Evolutionary conservation across 2,888 invertebrate genomes (phyloP).

Genomic region (Pinctada fucata): DNA sequence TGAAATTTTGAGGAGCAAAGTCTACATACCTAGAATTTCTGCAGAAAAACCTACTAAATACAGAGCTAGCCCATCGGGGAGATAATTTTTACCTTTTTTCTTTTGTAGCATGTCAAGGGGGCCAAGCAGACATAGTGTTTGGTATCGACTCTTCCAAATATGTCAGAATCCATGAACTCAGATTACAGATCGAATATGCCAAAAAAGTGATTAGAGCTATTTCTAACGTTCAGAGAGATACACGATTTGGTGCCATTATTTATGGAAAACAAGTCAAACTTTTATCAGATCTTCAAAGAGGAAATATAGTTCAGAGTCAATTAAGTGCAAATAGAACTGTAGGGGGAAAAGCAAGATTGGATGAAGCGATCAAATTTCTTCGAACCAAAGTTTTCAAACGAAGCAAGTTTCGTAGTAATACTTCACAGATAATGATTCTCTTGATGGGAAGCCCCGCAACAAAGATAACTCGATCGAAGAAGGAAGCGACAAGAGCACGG

Average conservation of each 20-base stretch:
- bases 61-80: too few relatives aligned
- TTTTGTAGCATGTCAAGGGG: slow-evolving; percentile 10
- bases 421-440: slow-evolving; percentile 64
- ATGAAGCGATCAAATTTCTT: slow-evolving; percentile 57
- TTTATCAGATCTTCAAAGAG: slow-evolving; percentile 50
- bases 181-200: slow-evolving; percentile 67
- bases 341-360: slow-evolving; percentile 53
- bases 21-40: too few relatives aligned
- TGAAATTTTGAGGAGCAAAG: too few relatives aligned
- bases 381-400: slow-evolving; percentile 63
- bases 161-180: slow-evolving; percentile 61
- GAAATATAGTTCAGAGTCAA: slow-evolving; percentile 28
- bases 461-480: slow-evolving; percentile 54
- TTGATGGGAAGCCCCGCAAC: slow-evolving; percentile 62
- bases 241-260: slow-evolving; percentile 63
- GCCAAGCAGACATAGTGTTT: slow-evolving; percentile 55
- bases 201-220: slow-evolving; percentile 58
- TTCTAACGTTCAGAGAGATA: slow-evolving; percentile 53
- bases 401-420: slow-evolving; percentile 51
- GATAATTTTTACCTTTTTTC: not conserved
- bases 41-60: too few relatives aligned
- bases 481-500: slow-evolving; percentile 59
- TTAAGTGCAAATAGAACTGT: slow-evolving; percentile 54
- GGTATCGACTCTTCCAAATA: slow-evolving; percentile 66
- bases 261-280: slow-evolving; percentile 62